Conservation (phyloP, 2,888 invertebrate genomes). For the Gnatocerus cornutus region DNA sequence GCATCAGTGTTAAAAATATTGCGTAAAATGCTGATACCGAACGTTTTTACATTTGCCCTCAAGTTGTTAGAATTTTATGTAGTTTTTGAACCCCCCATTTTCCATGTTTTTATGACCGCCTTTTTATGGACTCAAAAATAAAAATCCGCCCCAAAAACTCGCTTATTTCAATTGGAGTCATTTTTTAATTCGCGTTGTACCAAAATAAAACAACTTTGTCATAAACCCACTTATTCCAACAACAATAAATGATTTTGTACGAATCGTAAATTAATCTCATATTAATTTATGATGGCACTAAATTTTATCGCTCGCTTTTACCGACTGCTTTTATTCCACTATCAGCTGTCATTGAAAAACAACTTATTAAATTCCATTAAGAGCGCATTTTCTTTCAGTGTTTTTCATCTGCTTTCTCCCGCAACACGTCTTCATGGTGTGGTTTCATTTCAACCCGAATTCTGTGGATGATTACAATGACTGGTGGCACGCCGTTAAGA, state of each 20-base stretch:
- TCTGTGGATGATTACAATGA: constrained; percentile 83
- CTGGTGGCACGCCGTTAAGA: constrained; percentile 89
- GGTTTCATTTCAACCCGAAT: constrained; percentile 84
- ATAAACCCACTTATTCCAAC: not conserved
- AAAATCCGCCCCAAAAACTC: too few species aligned
- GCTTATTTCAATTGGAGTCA: too few species aligned
- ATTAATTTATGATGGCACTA: constrained; percentile 2
- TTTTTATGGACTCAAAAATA: too few species aligned
- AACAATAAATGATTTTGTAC: not conserved
- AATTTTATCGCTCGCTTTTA: constrained; percentile 9
- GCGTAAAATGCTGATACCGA: too few species aligned
- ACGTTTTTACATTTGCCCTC: too few species aligned
- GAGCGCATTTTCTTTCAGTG: constrained; percentile 70
- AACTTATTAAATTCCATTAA: constrained; percentile 12
- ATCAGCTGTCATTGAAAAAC: constrained; percentile 8
- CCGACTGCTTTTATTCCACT: constrained; percentile 3
- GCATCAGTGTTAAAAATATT: too few species aligned
- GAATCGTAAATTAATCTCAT: constrained; percentile 1
- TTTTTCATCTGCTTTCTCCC: constrained; percentile 90
- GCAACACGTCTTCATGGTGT: constrained; percentile 86
- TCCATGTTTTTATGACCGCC: too few species aligned
- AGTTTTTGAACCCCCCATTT: too few species aligned
- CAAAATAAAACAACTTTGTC: not conserved
- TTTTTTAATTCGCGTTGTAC: too few species aligned
- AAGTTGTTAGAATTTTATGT: too few species aligned